Evolutionary conservation across 2,113 vertebrate species (phyloP), one percentile per base, ranked within the genome.

Genomic region (Ibidorhyncha struthersii): DNA sequence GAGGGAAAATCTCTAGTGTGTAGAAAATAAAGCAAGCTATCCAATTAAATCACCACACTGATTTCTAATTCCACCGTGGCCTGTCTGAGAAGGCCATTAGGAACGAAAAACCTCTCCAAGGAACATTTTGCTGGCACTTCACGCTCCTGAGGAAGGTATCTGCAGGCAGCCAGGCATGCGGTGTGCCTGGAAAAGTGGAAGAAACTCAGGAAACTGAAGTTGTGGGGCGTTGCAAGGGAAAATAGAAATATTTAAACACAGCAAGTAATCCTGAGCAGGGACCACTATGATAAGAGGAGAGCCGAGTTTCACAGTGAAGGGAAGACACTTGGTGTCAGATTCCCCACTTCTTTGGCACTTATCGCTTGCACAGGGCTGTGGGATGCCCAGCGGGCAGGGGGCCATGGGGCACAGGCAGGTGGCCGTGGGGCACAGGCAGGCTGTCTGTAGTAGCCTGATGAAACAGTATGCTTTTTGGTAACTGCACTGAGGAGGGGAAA

Each of bases 21-120:
- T 58, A 86, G 90, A 90, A 95, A 82, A 93, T 86, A 86, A 88
- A 93, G 76, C 74, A 87, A 94, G 50, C n/a, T 82, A 34, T 73
- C 79, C 89, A 95, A 71, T 91, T 90, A 86, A 74, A 94, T 89
- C 58, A 66, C 79, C 53, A 66, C 62, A 49, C 38, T 67, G 82
- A 65, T 91, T 89, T 58, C 72, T 69, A 83, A 71, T 72, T 94
- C 93, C 52, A 52, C 86, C 30, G 36, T 25, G 77, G 53, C 61
- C 36, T 66, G 32, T n/a, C 61, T 96, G n/a, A 74, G 77, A 80
- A 93, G 70, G 59, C 55, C 72, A 93, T 91, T 87, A 89, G 43
- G 83, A 76, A 59, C 55, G 56, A 47, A 79, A 96, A 36, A 55
- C 6, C 56, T 96, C 84, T 73, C 61, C 1, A 8, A 93, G 65